Percentiles rank a stretch among this genome's conserved stretches.
Evolutionary conservation across 2,797 vertebrate genomes (phyloP).

Genomic region (Micropoecilia bifurca): DNA sequence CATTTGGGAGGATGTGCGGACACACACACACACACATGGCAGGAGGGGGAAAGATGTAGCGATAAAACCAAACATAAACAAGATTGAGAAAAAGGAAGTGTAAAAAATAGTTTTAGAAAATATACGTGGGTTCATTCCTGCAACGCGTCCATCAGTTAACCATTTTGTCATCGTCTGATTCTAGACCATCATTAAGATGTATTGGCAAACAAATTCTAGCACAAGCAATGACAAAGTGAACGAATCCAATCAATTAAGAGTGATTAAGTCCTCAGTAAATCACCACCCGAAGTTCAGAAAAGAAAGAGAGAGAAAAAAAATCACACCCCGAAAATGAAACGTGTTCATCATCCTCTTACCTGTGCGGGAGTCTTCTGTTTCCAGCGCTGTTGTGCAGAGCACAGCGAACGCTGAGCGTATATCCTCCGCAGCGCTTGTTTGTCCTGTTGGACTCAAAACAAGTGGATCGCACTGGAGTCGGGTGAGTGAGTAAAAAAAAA

Average conservation of each 20-base stretch:
- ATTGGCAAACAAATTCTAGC: background rate
- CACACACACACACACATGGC: constrained; percentile 1
- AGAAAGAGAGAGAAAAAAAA: background rate
- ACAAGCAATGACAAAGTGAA: background rate
- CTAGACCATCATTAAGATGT: background rate
- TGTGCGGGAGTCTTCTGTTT: constrained; percentile 54
- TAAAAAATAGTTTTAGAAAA: background rate
- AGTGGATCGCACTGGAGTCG: constrained; percentile 21
- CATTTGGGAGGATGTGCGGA: constrained; percentile 34
- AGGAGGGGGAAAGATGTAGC: constrained; percentile 2
- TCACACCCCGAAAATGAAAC: background rate
- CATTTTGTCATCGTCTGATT: background rate
- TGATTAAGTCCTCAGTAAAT: background rate
- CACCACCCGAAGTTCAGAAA: constrained; percentile 32
- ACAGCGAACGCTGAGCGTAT: constrained; percentile 33
- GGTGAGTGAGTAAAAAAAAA: constrained; percentile 13
- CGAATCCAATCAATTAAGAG: background rate
- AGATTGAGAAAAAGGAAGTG: background rate
- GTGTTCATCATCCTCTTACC: constrained; percentile 61
- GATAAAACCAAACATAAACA: constrained; percentile 9
- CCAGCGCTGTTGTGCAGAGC: constrained; percentile 50
- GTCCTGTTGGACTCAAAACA: constrained; percentile 8
- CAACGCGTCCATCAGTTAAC: background rate
- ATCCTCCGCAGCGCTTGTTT: constrained; percentile 37
- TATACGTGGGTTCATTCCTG: background rate